A percentile compares a stretch with the other conserved stretches of the same genome.
Evolutionary conservation across 2,888 invertebrate genomes (phyloP).

Genomic region (Dolomedes plantarius): DNA sequence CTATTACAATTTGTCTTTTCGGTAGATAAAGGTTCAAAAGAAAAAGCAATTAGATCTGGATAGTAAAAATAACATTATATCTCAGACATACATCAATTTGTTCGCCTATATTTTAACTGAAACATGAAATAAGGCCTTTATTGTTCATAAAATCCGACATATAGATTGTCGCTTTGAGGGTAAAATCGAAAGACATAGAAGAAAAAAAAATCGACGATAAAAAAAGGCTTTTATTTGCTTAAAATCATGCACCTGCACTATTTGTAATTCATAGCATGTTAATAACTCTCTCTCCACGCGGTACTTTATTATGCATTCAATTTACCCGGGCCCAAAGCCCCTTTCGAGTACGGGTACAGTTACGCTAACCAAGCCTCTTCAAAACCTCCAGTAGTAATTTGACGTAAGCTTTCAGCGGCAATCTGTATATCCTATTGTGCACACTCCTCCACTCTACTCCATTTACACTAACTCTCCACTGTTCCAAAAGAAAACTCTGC

Average conservation of each 20-base stretch:
- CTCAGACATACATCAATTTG: no score
- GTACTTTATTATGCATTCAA: conserved; percentile 6
- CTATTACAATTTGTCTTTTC: no score
- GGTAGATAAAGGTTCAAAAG: no score
- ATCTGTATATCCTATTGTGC: conserved; percentile 27
- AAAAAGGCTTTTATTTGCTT: not conserved
- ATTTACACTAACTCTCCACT: conserved; percentile 15
- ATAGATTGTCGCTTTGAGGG: no score
- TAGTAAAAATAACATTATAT: no score
- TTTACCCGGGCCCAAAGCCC: not conserved
- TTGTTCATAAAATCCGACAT: no score
- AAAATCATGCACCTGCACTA: not conserved
- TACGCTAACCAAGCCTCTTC: not conserved
- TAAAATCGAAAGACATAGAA: no score
- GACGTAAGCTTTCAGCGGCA: conserved; percentile 30
- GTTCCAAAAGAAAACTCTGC: not conserved
- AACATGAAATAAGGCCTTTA: no score
- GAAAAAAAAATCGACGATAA: no score
- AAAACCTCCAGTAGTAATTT: conserved; percentile 19
- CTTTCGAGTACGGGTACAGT: not conserved
- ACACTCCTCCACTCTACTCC: conserved; percentile 11
- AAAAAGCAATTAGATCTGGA: no score
- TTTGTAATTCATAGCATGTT: not conserved
- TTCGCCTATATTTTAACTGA: no score
- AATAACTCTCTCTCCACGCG: not conserved